Evolutionary conservation across 2,888 invertebrate genomes (phyloP), one percentile per base, ranked within the genome.

Genomic region (Hyalella azteca): DNA sequence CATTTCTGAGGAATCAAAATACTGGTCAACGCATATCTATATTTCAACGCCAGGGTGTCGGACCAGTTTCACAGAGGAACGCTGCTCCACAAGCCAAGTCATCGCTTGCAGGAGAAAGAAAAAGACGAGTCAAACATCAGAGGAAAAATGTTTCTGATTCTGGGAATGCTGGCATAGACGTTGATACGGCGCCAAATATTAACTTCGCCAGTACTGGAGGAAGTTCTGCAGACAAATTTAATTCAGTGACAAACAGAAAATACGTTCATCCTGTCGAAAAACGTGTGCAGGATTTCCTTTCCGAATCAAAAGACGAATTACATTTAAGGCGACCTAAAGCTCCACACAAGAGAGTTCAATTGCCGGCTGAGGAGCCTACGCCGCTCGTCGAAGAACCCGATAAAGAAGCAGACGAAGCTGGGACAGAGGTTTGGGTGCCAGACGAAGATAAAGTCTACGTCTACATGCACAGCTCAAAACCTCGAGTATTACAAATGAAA

Each of bases 371-470:
- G 11, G 41, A 13, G 41, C n/a, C n/a, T n/a, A 60, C 26, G 22
- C 4, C n/a, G 26, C 22, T 0, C 3, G 41, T 22, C 22, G 48
- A 76, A 32, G 75, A 3, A 11, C 22, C 19, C 19, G 49, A 77
- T 15, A 73, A 48, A 9, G 73, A 79, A 29, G 22, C 29, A 15
- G 36, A n/a, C 15, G 73, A 50, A 29, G 40, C 26, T 1, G 49
- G 45, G 3, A 26, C 54, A 50, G 83, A 83, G 73, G 81, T 83
- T 13, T 83, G 80, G 79, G 81, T 81, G n/a, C 83, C 83, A n/a
- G 81, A 83, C 26, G 83, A 83, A 66, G 73, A 83, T 36, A 80
- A 79, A 75, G 73, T 83, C 32, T 83, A 83, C 59, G 79, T 81
- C n/a, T 83, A 81, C 80, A 78, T 60, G 29, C 81, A 81, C 76